These are phyloP conservation scores for Cheilosia variabilis DNA, from an alignment of 2,888 invertebrate species.

Conservation along the genomic window DNA sequence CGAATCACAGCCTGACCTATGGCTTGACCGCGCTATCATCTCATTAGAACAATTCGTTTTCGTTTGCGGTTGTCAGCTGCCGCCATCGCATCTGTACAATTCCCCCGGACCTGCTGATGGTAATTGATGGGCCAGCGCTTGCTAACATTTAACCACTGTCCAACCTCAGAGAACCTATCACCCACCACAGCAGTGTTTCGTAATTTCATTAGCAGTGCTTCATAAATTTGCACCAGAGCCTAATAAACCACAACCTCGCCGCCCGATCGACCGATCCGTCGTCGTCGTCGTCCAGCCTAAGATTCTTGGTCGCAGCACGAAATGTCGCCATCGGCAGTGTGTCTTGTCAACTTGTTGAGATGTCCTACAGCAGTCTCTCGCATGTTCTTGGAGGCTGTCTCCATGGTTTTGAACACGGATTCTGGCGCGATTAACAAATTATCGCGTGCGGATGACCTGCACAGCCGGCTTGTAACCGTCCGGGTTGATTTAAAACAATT, in stretches of 20 bases:
- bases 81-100: conserved; percentile 17
- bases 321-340: conserved; percentile 54
- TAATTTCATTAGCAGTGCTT: conserved; percentile 71
- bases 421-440: conserved; percentile 66
- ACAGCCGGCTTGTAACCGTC: conserved; percentile 43
- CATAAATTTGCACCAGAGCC: conserved; percentile 67
- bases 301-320: conserved; percentile 63
- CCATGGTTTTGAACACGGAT: conserved; percentile 57
- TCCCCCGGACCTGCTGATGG: conserved; percentile 35
- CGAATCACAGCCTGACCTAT: conserved; percentile 59
- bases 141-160: conserved; percentile 69
- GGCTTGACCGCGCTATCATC: conserved; percentile 47
- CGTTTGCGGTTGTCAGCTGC: conserved; percentile 15
- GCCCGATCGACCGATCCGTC: conserved; percentile 13
- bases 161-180: conserved; percentile 62
- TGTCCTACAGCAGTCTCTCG: conserved; percentile 67
- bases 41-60: conserved; percentile 62
- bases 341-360: conserved; percentile 37
- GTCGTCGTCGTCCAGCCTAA: conserved; percentile 32
- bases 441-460: conserved; percentile 66
- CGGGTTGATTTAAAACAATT: conserved; percentile 59
- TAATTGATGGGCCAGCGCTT: conserved; percentile 68
- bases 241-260: conserved; percentile 69
- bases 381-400: conserved; percentile 66
- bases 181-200: conserved; percentile 64